phyloP scores from a whole-genome alignment of 2,888 invertebrate species.

The Automeris io region DNA sequence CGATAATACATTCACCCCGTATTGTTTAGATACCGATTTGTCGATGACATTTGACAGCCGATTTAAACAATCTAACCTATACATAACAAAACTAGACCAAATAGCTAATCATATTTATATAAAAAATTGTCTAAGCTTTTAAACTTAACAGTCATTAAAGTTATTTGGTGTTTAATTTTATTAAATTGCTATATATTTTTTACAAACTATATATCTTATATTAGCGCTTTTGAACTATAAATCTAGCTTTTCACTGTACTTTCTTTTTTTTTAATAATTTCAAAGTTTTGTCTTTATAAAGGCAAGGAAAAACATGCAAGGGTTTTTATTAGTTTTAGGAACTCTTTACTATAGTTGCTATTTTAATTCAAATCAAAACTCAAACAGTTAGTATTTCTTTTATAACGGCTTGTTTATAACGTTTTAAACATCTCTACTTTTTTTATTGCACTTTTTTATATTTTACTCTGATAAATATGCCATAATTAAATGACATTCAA shows the following conservation, averaged over 20 bases:
- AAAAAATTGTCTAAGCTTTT: slow-evolving; percentile 1
- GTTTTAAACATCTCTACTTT: no score
- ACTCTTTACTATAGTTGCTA: slow-evolving; percentile 1
- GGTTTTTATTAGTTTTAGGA: slow-evolving; percentile 2
- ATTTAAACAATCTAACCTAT: neutral
- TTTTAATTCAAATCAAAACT: neutral
- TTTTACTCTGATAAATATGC: no score
- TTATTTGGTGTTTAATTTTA: neutral
- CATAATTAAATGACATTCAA: no score
- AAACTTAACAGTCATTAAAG: neutral
- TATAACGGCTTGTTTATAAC: no score
- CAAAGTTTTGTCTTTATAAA: neutral
- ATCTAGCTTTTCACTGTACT: slow-evolving; percentile 7
- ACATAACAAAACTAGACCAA: neutral
- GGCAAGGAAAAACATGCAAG: slow-evolving; percentile 4
- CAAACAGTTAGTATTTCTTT: slow-evolving; percentile 12
- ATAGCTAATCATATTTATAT: slow-evolving; percentile 2
- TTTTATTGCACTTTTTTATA: no score
- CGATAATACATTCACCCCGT: neutral
- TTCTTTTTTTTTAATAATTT: slow-evolving; percentile 6
- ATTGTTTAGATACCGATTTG: no score
- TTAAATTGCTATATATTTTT: neutral
- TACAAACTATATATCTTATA: neutral
- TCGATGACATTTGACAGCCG: neutral
- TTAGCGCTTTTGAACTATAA: slow-evolving; percentile 1